phyloP scores from a whole-genome alignment of 2,888 invertebrate species.

The Yponomeuta cagnagella region DNA sequence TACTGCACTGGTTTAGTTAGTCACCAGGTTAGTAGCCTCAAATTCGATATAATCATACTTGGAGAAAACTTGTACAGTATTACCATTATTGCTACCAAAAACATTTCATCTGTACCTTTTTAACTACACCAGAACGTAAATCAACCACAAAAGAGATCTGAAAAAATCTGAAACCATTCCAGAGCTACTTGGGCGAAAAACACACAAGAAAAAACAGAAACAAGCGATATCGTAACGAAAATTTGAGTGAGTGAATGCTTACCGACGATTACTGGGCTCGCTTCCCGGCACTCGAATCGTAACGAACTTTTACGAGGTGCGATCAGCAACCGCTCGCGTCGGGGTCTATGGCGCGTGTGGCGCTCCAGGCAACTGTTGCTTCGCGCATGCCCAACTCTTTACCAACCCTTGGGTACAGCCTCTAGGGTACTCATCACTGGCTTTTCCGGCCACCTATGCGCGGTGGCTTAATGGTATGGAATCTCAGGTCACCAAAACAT shows the following conservation, averaged over 20 bases:
- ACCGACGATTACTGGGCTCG: not conserved
- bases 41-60: too few relatives aligned
- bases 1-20: too few relatives aligned
- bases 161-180: too few relatives aligned
- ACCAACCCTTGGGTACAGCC: not conserved
- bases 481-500: not conserved
- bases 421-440: not conserved
- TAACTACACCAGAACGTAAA: too few relatives aligned
- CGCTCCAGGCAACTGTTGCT: conserved; percentile 49
- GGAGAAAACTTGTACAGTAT: too few relatives aligned
- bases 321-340: conserved; percentile 10
- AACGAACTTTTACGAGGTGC: not conserved
- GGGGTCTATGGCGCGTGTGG: conserved; percentile 24
- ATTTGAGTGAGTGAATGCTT: not conserved
- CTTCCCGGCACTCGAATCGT: not conserved
- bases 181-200: not conserved
- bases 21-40: too few relatives aligned
- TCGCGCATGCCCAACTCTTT: conserved; percentile 38
- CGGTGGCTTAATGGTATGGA: not conserved
- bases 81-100: too few relatives aligned
- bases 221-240: not conserved
- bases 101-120: too few relatives aligned
- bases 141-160: too few relatives aligned
- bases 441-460: not conserved
- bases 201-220: not conserved